Percentiles rank a stretch among this genome's conserved stretches.
Evolutionary conservation across 2,888 invertebrate genomes (phyloP).

Genomic region (Myopa testacea): DNA sequence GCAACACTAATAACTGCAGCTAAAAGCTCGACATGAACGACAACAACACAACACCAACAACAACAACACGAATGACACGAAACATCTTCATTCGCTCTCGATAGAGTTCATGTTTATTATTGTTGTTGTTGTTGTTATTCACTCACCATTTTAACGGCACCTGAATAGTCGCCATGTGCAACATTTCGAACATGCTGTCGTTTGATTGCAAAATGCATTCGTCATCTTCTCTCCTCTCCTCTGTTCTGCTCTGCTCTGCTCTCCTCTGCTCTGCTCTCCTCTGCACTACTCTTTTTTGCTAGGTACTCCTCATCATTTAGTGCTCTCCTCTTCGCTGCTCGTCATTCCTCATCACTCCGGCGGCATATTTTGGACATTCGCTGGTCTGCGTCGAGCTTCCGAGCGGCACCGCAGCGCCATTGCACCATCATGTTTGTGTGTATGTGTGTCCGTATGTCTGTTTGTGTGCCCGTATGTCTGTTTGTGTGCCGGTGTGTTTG

Average conservation of each 20-base stretch:
- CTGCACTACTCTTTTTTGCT: no score
- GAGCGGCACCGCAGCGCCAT: background rate
- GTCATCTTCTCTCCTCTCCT: constrained; percentile 24
- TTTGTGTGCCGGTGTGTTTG: background rate
- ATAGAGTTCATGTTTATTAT: background rate
- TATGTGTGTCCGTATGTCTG: background rate
- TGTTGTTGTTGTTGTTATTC: background rate
- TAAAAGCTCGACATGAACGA: background rate
- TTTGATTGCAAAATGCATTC: constrained; percentile 40
- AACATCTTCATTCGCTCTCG: constrained; percentile 6
- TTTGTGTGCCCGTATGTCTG: no score
- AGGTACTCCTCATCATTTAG: no score
- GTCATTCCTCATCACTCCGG: background rate
- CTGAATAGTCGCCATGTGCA: constrained; percentile 37
- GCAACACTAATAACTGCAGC: background rate
- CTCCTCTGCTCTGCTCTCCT: no score
- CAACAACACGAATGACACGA: background rate
- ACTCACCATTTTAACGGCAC: background rate
- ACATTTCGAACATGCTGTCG: constrained; percentile 38
- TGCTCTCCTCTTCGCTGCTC: background rate
- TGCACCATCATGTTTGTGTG: background rate
- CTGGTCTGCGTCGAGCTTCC: no score
- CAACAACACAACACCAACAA: constrained; percentile 19
- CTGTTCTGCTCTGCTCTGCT: no score
- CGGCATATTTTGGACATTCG: background rate